Conservation (phyloP, 2,888 invertebrate genomes). For the Hydrotaea cyrtoneurina region DNA sequence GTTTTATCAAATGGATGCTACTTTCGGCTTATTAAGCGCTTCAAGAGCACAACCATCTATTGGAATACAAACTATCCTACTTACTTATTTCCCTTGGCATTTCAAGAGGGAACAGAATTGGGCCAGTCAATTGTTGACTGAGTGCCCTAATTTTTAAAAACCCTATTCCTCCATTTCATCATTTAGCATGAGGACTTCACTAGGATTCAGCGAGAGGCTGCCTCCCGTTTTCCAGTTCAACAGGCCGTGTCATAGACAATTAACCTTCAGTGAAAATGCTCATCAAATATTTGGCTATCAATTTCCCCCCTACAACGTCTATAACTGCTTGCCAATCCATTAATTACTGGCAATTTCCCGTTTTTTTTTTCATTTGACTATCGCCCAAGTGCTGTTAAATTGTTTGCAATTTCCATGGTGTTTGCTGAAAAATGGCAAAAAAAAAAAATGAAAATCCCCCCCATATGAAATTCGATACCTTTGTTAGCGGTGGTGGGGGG, state of each 20-base stretch:
- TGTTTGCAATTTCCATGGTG: conserved; percentile 18
- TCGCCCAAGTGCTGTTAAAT: conserved; percentile 15
- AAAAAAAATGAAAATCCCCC: neutral
- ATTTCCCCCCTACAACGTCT: neutral
- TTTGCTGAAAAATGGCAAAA: neutral
- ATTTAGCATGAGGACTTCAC: too few relatives aligned
- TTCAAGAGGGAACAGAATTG: too few relatives aligned
- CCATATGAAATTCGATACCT: neutral
- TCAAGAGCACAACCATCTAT: too few relatives aligned
- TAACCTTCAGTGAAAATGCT: neutral
- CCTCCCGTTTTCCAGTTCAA: too few relatives aligned
- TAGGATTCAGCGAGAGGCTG: too few relatives aligned
- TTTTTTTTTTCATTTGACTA: neutral
- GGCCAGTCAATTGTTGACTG: too few relatives aligned
- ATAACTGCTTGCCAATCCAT: neutral
- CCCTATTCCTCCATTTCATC: too few relatives aligned
- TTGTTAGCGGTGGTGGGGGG: neutral
- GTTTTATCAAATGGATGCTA: too few relatives aligned
- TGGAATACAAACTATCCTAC: too few relatives aligned
- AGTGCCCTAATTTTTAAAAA: too few relatives aligned
- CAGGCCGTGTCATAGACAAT: neutral
- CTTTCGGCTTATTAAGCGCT: too few relatives aligned
- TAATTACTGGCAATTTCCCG: conserved; percentile 36
- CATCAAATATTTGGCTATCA: neutral
- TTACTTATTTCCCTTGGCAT: too few relatives aligned